Base-by-base conservation (phyloP, 1,140 invertebrate genomes). In the Teleogryllus occipitalis region DNA sequence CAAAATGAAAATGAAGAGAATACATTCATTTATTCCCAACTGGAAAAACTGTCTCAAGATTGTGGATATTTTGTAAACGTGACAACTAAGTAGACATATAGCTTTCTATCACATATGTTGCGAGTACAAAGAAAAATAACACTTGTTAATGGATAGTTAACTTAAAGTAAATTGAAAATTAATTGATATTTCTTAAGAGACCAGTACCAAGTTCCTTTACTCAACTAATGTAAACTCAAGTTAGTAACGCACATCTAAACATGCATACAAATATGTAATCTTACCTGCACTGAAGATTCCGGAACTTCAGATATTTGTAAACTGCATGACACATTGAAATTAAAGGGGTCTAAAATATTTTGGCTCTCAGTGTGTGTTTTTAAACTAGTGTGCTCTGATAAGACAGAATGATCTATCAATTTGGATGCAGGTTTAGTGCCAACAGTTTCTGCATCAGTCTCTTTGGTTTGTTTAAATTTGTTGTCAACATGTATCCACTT, bases 401-500 rank as follows among this genome's bases (percentile, higher is more conserved):
- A 10, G 8, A 76, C 39, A 76, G 18, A 15, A 76, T 27, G 7
- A 22, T 39, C 49, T 48, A 49, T n/a, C n/a, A 74, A 22, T 65
- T 74, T 77, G 76, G 21, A 3, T 74, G 27, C 15, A 49, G 49
- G 3, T 54, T n/a, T 14, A 80, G 21, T 78, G 77, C n/a, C 14
- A 73, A 54, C 48, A 78, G 54, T 47, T 79, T 78, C 8, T 77
- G 80, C 18, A 27, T 49, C 47, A 82, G 10, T 80, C 14, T 65
- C 27, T 39, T 76, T 47, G 75, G 79, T 21, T 79, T 14, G 77
- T 78, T 80, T 77, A 76, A 74, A 73, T 12, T 78, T 80, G 15
- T 18, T 74, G 79, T 74, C 27, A 46, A 82, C 54, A 77, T 81
- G 79, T 74, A 7, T 73, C 27, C n/a, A 73, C 77, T 27, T 75